Evolutionary conservation across 2,113 vertebrate species (phyloP), one percentile per base, ranked within the genome.

Genomic region (Bos indicus): DNA sequence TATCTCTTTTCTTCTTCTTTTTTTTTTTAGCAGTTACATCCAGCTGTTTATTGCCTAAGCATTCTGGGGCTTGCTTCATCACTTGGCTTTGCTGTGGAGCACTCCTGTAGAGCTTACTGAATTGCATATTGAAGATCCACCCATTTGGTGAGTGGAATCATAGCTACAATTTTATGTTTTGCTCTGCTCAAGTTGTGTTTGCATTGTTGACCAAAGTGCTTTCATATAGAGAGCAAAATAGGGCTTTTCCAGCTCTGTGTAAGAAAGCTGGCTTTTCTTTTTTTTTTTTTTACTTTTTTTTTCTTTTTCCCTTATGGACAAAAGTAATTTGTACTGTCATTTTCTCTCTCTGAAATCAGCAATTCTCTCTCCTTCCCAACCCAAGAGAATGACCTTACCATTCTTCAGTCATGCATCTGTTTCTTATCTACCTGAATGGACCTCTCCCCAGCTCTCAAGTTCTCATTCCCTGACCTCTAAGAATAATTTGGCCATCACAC

Each of bases 91-190:
- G 91, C 97, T 80, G 46, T 43, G 95, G 96, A 88, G 83, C 64
- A 6, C 5, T 43, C 51, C 95, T 25, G 0, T 33, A 36, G 86
- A 28, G 2, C 28, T 48, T 15, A 54, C 74, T 4, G 83, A 97
- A 54, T 1, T 15, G 67, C 33, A 51, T 96, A 0, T 21, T n/a
- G 46, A 93, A 6, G 1, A 64, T n/a, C 90, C 80, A 56, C 84
- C 33, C 0, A 62, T 93, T 89, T 33, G 89, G 99, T 99, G 97
- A 99, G 99, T 99, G 97, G 91, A 88, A 88, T 87, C 95, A 48
- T 82, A 74, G 7, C 96, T 86, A 43, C 26, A 33, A 6, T 57
- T 94, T 46, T 46, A 28, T 94, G 4, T 90, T 95, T 96, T 96
- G 77, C 60, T 97, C 96, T 86, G 28, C 56, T 94, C 8, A 17